Evolutionary conservation across 2,797 vertebrate genomes (phyloP).

Genomic region (Threskiornis aethiopicus): DNA sequence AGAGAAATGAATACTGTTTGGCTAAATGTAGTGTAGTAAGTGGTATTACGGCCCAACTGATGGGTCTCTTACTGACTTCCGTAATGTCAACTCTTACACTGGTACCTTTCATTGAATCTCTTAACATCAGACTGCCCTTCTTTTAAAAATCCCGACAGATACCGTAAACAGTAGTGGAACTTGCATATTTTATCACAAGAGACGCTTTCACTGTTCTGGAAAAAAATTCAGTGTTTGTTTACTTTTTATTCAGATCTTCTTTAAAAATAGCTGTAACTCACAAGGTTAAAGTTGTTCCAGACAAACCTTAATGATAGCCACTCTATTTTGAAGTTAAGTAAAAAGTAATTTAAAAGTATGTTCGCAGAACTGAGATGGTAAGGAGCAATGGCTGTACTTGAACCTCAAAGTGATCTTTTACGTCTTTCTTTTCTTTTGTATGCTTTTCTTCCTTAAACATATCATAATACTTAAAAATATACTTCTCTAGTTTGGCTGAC

Average conservation of each 20-base stretch:
- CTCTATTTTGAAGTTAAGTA: neutral
- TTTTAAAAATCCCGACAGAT: neutral
- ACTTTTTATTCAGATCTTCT: neutral
- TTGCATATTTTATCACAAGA: neutral
- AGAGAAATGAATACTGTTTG: neutral
- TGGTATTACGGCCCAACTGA: neutral
- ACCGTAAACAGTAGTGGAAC: neutral
- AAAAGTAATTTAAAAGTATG: neutral
- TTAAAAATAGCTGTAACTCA: neutral
- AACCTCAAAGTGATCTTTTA: neutral
- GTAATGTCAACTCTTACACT: neutral
- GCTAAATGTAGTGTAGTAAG: neutral
- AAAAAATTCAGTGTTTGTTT: neutral
- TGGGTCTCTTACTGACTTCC: neutral
- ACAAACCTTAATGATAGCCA: neutral
- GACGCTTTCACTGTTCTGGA: neutral
- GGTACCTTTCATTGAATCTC: neutral
- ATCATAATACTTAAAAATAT: neutral
- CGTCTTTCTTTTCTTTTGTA: neutral
- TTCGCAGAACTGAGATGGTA: neutral
- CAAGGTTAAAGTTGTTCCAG: neutral
- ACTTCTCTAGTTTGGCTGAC: neutral
- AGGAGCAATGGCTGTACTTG: neutral
- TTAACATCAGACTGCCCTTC: neutral
- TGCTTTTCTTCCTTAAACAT: neutral